Evolutionary conservation across 2,888 invertebrate genomes (phyloP).

Genomic region (Drosophila paramelanica): DNA sequence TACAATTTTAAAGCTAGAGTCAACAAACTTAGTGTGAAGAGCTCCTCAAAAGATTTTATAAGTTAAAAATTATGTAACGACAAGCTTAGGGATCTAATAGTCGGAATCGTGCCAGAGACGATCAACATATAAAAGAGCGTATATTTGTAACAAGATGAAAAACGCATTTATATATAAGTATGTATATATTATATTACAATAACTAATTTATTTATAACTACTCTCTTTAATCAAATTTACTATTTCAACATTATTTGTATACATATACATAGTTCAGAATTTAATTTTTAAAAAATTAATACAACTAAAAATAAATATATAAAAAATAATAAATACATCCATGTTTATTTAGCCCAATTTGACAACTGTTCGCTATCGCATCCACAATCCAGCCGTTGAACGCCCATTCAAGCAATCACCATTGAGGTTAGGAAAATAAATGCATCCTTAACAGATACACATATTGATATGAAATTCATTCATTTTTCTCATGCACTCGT

Average conservation of each 20-base stretch:
- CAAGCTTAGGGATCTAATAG: no score
- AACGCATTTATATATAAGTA: no score
- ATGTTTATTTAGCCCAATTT: neutral
- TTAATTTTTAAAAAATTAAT: neutral
- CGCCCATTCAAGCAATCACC: neutral
- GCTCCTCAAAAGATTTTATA: no score
- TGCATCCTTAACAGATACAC: constrained; percentile 1
- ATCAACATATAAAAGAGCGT: no score
- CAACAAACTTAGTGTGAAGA: no score
- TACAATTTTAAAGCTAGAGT: no score
- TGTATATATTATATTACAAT: no score
- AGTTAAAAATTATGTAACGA: no score
- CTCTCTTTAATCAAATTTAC: no score
- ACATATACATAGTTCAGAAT: neutral
- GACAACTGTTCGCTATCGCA: neutral
- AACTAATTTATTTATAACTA: no score
- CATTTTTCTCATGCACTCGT: neutral
- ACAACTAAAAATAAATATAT: constrained; percentile 1
- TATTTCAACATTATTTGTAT: neutral
- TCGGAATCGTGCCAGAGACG: no score
- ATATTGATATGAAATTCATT: constrained; percentile 6
- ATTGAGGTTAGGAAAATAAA: constrained; percentile 1
- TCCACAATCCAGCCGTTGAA: constrained; percentile 8
- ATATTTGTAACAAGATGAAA: no score
- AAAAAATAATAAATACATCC: constrained; percentile 1